Conservation (phyloP, 2,888 invertebrate genomes). For the Drosophila birchii region DNA sequence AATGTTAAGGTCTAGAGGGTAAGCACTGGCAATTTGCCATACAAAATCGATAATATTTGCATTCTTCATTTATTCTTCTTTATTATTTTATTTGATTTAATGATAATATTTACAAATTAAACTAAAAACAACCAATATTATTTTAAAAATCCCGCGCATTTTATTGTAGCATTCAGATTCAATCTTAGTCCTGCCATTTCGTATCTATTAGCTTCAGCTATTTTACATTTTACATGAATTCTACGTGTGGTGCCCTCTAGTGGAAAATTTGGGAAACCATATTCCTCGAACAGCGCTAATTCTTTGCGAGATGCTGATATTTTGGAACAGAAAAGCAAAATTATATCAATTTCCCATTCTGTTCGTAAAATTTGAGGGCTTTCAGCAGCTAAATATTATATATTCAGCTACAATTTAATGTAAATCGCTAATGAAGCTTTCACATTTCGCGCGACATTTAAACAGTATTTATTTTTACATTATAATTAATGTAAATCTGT, state of each 20-base stretch:
- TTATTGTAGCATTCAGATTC: not conserved
- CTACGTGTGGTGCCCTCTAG: not conserved
- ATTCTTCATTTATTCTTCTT: not conserved
- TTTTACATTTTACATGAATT: no score
- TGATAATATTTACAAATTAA: rapidly evolving
- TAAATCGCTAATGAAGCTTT: rapidly evolving
- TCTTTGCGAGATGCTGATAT: rapidly evolving
- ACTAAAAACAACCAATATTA: not conserved
- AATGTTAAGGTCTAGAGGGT: not conserved
- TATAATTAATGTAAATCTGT: rapidly evolving
- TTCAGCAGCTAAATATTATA: not conserved
- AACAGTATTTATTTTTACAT: not conserved
- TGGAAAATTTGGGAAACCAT: not conserved
- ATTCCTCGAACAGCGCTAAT: not conserved
- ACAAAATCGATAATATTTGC: no score
- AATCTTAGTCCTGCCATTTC: no score
- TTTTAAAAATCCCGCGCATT: not conserved
- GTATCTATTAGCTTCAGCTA: not conserved
- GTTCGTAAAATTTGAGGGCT: rapidly evolving
- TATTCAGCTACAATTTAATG: rapidly evolving
- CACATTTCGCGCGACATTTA: not conserved
- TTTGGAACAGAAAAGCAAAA: not conserved
- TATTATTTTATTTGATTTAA: not conserved
- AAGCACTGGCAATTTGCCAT: not conserved
- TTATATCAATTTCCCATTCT: no score